Evolutionary conservation across 2,888 invertebrate genomes (phyloP).

Genomic region (Masnerella sp.): DNA sequence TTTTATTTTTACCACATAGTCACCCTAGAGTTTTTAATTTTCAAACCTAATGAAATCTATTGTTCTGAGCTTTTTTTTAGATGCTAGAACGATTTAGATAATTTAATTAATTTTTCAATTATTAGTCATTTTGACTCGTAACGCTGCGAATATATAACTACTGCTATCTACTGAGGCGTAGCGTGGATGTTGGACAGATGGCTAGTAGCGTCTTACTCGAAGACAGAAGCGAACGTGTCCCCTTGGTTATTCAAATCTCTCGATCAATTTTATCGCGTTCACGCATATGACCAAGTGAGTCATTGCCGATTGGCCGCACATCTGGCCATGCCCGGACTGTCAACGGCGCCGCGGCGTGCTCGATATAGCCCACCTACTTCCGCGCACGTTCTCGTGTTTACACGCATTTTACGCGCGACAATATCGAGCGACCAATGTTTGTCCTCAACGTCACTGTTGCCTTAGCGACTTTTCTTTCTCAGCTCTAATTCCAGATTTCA

Average conservation of each 20-base stretch:
- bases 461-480: conserved; percentile 53
- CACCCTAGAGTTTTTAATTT: too few relatives aligned
- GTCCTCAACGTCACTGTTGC: conserved; percentile 34
- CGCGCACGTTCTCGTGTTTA: conserved; percentile 52
- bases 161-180: background rate
- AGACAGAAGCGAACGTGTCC: conserved; percentile 4
- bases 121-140: background rate
- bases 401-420: conserved; percentile 45
- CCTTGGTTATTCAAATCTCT: conserved; percentile 54
- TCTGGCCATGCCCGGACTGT: conserved; percentile 69
- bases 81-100: too few relatives aligned
- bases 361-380: conserved; percentile 58
- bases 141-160: too few relatives aligned
- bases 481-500: too few relatives aligned
- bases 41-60: background rate
- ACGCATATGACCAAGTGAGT: conserved; percentile 67
- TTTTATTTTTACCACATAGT: too few relatives aligned
- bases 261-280: conserved; percentile 49
- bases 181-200: conserved; percentile 33
- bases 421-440: conserved; percentile 51
- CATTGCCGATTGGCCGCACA: conserved; percentile 71
- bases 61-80: too few relatives aligned
- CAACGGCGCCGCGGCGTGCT: conserved; percentile 47
- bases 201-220: conserved; percentile 24
- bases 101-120: too few relatives aligned